Base-by-base conservation (phyloP, 2,797 vertebrate species). In the Anisognathus igniventris region DNA sequence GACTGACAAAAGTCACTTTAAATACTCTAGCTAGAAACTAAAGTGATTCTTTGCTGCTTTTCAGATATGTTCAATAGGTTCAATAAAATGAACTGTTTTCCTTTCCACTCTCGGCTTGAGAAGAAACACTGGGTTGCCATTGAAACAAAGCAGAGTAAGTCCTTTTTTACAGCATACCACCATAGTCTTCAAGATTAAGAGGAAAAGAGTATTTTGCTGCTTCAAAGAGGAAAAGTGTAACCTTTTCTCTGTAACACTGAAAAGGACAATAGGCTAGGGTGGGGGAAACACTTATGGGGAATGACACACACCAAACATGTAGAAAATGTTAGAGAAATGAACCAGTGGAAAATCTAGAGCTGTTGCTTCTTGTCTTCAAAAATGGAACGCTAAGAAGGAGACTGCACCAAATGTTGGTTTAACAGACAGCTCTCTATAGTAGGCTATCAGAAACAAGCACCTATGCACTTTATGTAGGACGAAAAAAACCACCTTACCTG, bases 221-320 rank as follows among this genome's bases (percentile, higher is more conserved):
- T 87, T 82, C 74, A 71, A 5, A 66, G 10, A 35, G 7, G 21
- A 71, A 71, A 5, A 3, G 1, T 31, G 13, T 17, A 71, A 51
- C 1, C 2, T 85, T 75, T 85, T 28, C 15, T 85, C 28, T 60
- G 18, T 25, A 62, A n/a, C 23, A 14, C 25, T 75, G 57, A 50
- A 66, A 58, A 77, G 3, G 12, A 21, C 8, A 45, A 9, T 27
- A 66, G 31, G 3, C 8, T 50, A 31, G 1, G 3, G 9, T 7
- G 1, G 9, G 2, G 3, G 2, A 50, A 60, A 67, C 14, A 60
- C 9, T 33, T 7, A 18, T 2, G 3, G 2, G 5, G 31, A 67
- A 74, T 1, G 4, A 47, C 6, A 35, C 11, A 48, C 22, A 13
- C 2, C 8, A 81, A 24, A 65, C 14, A 39, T 22, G 12, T 31